Conservation (phyloP, 2,888 invertebrate genomes). For the Drosophila affinis region DNA sequence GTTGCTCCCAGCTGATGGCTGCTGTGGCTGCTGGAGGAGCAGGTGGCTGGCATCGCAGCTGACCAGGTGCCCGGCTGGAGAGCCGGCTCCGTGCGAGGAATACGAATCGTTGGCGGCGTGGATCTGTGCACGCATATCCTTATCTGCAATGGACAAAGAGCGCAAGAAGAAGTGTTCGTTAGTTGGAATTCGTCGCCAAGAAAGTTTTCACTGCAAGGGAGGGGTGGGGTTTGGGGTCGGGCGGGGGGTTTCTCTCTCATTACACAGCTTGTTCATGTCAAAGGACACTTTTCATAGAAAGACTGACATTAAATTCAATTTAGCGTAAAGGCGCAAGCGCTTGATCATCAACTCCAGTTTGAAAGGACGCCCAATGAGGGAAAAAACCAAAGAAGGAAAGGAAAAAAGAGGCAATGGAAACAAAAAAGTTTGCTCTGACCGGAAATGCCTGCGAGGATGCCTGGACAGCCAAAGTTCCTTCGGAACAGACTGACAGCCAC, state of each 20-base stretch:
- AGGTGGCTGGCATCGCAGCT: constrained; percentile 69
- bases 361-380: constrained; percentile 6
- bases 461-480: constrained; percentile 63
- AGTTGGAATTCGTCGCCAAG: constrained; percentile 23
- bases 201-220: constrained; percentile 17
- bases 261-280: constrained; percentile 47
- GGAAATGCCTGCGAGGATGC: constrained; percentile 66
- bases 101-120: constrained; percentile 69
- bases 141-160: constrained; percentile 69
- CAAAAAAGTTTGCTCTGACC: constrained; percentile 60
- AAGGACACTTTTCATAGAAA: constrained; percentile 24
- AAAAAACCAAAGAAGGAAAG: constrained; percentile 5
- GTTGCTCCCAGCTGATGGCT: constrained; percentile 51
- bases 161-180: constrained; percentile 6
- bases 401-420: constrained; percentile 5
- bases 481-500: constrained; percentile 33
- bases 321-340: constrained; percentile 73
- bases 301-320: constrained; percentile 73
- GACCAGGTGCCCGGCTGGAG: constrained; percentile 58
- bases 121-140: constrained; percentile 83
- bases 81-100: constrained; percentile 65
- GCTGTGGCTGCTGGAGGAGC: constrained; percentile 56
- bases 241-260: constrained; percentile 38
- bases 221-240: too few species aligned
- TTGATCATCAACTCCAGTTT: constrained; percentile 46